These are phyloP conservation scores for Gyps fulvus DNA, from an alignment of 2,113 vertebrate genomes.

Conservation along the genomic window DNA sequence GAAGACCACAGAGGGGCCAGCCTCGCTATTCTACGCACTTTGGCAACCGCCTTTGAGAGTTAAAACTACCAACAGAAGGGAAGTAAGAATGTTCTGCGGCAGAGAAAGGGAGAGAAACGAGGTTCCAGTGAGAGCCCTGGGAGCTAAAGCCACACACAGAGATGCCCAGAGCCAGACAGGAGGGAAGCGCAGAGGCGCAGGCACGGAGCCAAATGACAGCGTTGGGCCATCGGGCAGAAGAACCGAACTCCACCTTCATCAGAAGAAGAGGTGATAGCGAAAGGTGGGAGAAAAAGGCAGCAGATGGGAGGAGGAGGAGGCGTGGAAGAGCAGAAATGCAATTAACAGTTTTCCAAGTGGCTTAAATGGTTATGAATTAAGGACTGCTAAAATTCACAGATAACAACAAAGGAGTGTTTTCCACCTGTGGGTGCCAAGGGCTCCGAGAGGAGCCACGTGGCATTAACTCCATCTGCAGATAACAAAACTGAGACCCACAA, in stretches of 20 bases:
- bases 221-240: neutral
- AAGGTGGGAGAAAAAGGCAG: neutral
- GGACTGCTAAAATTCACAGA: constrained; percentile 22
- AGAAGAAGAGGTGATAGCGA: neutral
- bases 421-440: neutral
- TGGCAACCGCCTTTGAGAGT: neutral
- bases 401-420: neutral
- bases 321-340: neutral
- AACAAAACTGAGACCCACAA: neutral
- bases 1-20: neutral
- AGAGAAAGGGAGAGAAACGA: neutral
- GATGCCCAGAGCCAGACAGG: neutral
- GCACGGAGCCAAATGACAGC: neutral
- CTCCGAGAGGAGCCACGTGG: accelerated
- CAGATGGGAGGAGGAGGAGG: constrained; percentile 40
- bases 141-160: neutral
- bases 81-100: neutral
- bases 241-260: neutral
- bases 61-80: neutral
- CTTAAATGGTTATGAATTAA: constrained; percentile 1
- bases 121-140: neutral
- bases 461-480: neutral
- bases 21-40: neutral
- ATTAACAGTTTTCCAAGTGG: neutral
- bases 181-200: neutral